Conservation (phyloP, 2,113 vertebrate species). For the Trachemys scripta region DNA sequence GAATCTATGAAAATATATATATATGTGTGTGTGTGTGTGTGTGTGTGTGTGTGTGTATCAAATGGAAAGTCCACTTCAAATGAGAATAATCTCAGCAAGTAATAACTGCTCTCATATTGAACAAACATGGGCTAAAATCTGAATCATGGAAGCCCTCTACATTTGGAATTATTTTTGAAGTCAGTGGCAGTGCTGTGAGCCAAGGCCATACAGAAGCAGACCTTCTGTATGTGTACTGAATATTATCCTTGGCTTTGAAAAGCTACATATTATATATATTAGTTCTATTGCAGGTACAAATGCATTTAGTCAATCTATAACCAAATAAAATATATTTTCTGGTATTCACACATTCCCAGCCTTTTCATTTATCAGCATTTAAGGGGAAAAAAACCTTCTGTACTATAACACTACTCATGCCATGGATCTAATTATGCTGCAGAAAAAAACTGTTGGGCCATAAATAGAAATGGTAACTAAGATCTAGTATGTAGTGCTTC, state of each 20-base stretch:
- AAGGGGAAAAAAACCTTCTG: background rate
- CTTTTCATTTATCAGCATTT: background rate
- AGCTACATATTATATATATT: fast-evolving
- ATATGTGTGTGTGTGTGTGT: no score
- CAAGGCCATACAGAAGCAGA: background rate
- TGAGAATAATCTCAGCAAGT: background rate
- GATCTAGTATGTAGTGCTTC: background rate
- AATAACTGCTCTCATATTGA: background rate
- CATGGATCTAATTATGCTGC: background rate
- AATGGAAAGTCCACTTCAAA: background rate
- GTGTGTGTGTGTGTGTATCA: background rate
- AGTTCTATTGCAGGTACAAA: background rate
- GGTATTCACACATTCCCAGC: background rate
- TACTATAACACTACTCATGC: background rate
- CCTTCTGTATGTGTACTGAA: background rate
- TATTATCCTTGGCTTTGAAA: background rate
- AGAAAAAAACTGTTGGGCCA: background rate
- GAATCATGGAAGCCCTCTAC: background rate
- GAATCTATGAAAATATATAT: background rate
- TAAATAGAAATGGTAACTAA: background rate
- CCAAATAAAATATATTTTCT: background rate
- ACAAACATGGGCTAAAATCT: background rate
- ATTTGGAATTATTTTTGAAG: background rate
- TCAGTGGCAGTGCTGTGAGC: background rate
- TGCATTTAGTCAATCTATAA: background rate